phyloP scores from a whole-genome alignment of 2,113 vertebrate genomes.

The Otolemur garnettii region DNA sequence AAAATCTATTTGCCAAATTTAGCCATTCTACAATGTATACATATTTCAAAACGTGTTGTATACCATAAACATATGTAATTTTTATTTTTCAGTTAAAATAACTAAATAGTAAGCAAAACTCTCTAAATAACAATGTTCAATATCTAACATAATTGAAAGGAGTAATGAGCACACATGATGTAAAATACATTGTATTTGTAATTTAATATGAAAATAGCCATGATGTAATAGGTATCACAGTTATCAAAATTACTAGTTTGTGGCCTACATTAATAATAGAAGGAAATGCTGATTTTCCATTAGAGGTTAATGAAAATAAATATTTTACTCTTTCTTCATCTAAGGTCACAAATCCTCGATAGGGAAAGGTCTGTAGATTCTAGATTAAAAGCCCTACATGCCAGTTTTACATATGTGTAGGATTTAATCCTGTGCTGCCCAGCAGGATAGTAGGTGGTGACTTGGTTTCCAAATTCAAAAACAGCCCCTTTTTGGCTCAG shows the following conservation, averaged over 20 bases:
- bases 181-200: neutral
- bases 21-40: neutral
- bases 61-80: neutral
- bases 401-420: neutral
- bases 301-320: neutral
- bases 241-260: too few relatives aligned
- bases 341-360: neutral
- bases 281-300: neutral
- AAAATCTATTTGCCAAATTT: neutral
- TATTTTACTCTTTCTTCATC: neutral
- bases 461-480: slow-evolving; percentile 10
- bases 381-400: neutral
- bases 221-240: neutral
- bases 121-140: neutral
- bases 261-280: neutral
- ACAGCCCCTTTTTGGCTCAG: neutral
- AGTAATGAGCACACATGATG: neutral
- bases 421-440: neutral
- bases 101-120: neutral
- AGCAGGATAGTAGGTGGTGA: neutral
- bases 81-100: neutral
- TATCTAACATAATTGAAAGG: neutral
- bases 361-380: neutral
- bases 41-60: neutral
- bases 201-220: neutral